Percentiles rank a stretch among this genome's conserved stretches.
Evolutionary conservation across 2,888 invertebrate genomes (phyloP).

Genomic region (Abrostola tripartita): DNA sequence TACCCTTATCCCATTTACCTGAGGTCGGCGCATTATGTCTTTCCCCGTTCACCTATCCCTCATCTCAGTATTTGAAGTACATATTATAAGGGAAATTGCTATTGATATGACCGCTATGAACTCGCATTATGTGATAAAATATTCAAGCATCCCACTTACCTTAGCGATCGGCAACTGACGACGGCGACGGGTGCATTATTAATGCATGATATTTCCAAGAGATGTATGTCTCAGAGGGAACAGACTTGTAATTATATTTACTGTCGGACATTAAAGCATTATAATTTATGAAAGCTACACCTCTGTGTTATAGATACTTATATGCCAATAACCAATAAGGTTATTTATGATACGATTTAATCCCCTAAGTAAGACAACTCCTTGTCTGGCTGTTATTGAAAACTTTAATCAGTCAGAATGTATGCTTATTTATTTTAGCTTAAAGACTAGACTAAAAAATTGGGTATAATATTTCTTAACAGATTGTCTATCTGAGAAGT

Average conservation of each 20-base stretch:
- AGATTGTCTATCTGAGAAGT: no score
- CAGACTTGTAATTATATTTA: neutral
- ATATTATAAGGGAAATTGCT: conserved; percentile 34
- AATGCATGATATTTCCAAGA: conserved; percentile 25
- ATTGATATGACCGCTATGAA: conserved; percentile 20
- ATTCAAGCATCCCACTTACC: conserved; percentile 48
- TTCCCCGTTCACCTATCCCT: neutral
- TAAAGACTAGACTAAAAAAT: no score
- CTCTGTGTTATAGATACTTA: no score
- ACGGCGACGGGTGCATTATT: conserved; percentile 34
- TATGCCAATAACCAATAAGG: no score
- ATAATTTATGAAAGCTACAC: neutral
- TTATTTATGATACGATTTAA: no score
- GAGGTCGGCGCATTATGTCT: neutral
- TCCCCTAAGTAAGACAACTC: no score
- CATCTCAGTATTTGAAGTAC: neutral
- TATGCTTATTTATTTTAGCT: no score
- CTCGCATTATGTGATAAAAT: conserved; percentile 39
- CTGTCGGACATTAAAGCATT: neutral
- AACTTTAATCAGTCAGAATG: no score
- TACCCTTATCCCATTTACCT: neutral
- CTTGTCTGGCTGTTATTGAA: no score
- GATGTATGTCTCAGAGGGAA: conserved; percentile 1
- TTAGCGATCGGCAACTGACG: conserved; percentile 22
- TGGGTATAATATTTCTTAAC: no score